These are phyloP conservation scores for Hyles euphorbiae DNA, from an alignment of 1,140 invertebrate species.

Conservation along the genomic window DNA sequence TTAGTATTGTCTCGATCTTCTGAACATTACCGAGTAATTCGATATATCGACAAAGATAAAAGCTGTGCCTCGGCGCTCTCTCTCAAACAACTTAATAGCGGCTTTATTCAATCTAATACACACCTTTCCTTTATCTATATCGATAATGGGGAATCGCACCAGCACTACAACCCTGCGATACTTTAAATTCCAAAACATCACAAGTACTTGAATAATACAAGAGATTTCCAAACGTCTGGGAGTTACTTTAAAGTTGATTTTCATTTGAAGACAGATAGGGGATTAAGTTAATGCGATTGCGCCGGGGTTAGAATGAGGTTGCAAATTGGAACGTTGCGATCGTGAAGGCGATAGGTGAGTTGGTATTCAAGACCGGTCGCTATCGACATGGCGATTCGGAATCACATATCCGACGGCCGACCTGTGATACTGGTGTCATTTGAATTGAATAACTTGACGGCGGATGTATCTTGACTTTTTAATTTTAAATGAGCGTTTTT, in stretches of 20 bases:
- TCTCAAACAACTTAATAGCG: conserved; percentile 51
- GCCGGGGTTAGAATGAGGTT: conserved; percentile 21
- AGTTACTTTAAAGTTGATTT: neutral
- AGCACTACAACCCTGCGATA: conserved; percentile 32
- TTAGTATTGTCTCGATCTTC: neutral
- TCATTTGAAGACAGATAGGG: neutral
- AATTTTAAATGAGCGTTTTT: too few species aligned
- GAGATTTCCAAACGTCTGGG: too few species aligned
- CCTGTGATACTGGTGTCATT: conserved; percentile 60
- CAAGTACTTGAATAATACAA: conserved; percentile 3
- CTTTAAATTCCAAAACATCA: conserved; percentile 14
- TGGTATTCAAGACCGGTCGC: conserved; percentile 50
- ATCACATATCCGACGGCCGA: conserved; percentile 44
- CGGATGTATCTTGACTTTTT: too few species aligned
- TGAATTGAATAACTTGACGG: conserved; percentile 44
- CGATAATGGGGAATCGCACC: conserved; percentile 53
- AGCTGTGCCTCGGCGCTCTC: neutral
- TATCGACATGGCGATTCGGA: conserved; percentile 43
- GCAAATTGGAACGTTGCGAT: conserved; percentile 50
- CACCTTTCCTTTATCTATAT: conserved; percentile 54
- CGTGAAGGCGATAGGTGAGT: conserved; percentile 31
- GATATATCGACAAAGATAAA: neutral
- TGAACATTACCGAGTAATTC: conserved; percentile 1
- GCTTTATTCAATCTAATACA: conserved; percentile 42
- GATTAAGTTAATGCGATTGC: neutral